These are phyloP conservation scores for Pentamera pediparva DNA, from an alignment of 53 echinoderm and acorn worm species.

Conservation along the genomic window DNA sequence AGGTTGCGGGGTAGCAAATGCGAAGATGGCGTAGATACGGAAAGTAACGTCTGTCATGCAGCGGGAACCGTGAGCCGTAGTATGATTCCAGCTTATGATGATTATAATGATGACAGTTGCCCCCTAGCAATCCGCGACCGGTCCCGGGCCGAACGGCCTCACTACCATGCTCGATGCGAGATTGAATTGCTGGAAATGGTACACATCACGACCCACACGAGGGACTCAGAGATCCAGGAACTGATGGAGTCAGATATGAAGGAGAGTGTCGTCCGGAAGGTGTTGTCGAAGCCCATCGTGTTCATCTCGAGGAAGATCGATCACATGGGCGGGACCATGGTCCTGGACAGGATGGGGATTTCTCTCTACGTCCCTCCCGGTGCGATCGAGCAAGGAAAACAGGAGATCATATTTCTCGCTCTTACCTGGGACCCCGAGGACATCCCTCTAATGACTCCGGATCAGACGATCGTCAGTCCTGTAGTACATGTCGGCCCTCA, in stretches of 20 bases:
- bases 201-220: too few species aligned
- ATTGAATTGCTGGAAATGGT: too few species aligned
- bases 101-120: too few species aligned
- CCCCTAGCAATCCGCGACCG: too few species aligned
- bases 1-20: too few species aligned
- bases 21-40: too few species aligned
- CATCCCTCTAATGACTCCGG: slow-evolving; percentile 52
- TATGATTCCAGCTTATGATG: too few species aligned
- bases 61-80: too few species aligned
- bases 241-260: slow-evolving; percentile 49
- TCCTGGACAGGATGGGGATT: slow-evolving; percentile 83
- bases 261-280: slow-evolving; percentile 44
- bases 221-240: slow-evolving; percentile 32
- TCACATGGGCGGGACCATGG: slow-evolving; percentile 54
- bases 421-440: slow-evolving; percentile 86
- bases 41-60: too few species aligned
- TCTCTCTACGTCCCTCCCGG: slow-evolving; percentile 81
- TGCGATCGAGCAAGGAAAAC: slow-evolving; percentile 57
- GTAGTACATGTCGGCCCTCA: slow-evolving; percentile 96
- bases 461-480: slow-evolving; percentile 70
- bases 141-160: too few species aligned
- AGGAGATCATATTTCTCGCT: slow-evolving; percentile 61
- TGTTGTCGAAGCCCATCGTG: slow-evolving; percentile 62
- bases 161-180: too few species aligned
- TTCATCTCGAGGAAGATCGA: slow-evolving; percentile 71